phyloP scores from a whole-genome alignment of 2,888 invertebrate genomes.

The Rutpela maculata region DNA sequence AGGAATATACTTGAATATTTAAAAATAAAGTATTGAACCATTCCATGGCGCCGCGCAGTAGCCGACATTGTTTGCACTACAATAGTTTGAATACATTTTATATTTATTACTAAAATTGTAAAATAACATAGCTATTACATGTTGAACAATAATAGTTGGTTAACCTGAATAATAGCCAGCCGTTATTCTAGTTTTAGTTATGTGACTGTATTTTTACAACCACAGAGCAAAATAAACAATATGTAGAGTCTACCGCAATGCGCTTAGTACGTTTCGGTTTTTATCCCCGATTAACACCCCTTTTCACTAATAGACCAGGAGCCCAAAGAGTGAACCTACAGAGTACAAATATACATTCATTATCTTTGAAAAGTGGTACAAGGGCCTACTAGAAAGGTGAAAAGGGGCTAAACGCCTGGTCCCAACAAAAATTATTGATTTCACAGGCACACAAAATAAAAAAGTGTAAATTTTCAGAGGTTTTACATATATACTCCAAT shows the following conservation, averaged over 20 bases:
- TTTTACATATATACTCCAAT: too few species aligned
- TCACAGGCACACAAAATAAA: too few species aligned
- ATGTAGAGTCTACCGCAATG: slow-evolving; percentile 1
- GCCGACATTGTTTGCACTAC: not conserved
- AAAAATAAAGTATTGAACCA: not conserved
- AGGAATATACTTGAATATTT: too few species aligned
- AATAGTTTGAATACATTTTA: not conserved
- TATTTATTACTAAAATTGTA: not conserved
- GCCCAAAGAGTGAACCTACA: too few species aligned
- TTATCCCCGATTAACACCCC: slow-evolving; percentile 15
- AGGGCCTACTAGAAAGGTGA: too few species aligned
- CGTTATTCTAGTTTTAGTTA: not conserved
- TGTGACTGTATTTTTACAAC: not conserved
- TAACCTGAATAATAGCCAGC: not conserved
- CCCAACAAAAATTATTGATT: too few species aligned
- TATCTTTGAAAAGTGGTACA: too few species aligned
- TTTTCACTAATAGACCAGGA: too few species aligned
- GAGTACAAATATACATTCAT: too few species aligned
- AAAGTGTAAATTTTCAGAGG: too few species aligned
- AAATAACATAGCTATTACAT: not conserved
- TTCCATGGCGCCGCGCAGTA: not conserved
- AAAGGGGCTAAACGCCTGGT: too few species aligned
- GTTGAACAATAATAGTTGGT: not conserved
- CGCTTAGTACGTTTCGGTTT: not conserved
- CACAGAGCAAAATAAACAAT: not conserved